Base-by-base conservation (phyloP, 2,797 vertebrate genomes). In the Microctenopoma stevenorrisi region DNA sequence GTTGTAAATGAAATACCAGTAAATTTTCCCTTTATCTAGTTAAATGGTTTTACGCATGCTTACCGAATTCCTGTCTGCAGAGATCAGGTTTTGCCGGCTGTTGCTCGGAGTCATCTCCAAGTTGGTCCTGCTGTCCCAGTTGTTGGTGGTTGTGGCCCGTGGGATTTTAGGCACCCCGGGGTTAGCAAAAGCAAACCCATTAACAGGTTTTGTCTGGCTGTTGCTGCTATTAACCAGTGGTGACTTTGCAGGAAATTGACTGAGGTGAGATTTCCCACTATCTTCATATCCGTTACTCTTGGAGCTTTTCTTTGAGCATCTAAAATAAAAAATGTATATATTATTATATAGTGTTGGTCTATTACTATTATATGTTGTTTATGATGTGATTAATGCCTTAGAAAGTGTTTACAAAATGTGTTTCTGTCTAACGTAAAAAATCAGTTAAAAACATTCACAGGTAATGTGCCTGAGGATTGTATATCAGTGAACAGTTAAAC, bases 91-190 rank as follows among this genome's bases (percentile, higher is more conserved):
- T 28, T 84, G 84, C 33, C 43, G 51, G 54, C 85, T 86, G 42
- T 66, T 76, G 61, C 78, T 83, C 0, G 56, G 70, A 28, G 44
- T 63, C 89, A 90, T 89, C 82, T 92, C 89, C 57, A 89, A 51
- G 73, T 83, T 84, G 68, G 25, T 67, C 30, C 35, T 81, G 60
- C 35, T 58, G n/a, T 81, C 49, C 85, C 30, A 64, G 58, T n/a
- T 28, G 30, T 2, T 79, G 13, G 16, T 59, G 46, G 67, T 1
- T 15, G 66, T 67, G 55, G 88, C 92, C 53, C 91, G 62, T 33
- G 92, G 92, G 30, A 93, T 81, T 54, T 12, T 71, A 3, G 81
- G 77, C 7, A 62, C 18, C 12, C 63, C 83, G 4, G n/a, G n/a
- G 7, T 37, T 78, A 37, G 37, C 38, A 35, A 18, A 69, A 10